Percentiles rank a stretch among this genome's conserved stretches.
Conservation (phyloP, 2,888 invertebrate species). For the Orthosia gothica region DNA sequence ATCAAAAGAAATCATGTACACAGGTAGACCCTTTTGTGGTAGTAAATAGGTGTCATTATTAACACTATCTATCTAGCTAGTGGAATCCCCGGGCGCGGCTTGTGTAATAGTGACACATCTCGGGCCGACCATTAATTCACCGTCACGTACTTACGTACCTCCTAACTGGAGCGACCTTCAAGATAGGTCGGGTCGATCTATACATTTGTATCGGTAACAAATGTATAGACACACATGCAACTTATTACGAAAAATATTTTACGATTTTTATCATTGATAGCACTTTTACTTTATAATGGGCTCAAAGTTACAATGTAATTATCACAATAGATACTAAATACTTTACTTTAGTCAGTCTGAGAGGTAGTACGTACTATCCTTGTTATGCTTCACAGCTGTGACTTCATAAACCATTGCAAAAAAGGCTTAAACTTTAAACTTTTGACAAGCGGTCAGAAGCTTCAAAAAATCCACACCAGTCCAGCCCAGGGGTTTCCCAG, state of each 20-base stretch:
- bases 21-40: conserved; percentile 11
- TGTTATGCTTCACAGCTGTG: neutral
- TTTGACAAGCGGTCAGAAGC: no score
- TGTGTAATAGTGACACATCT: conserved; percentile 20
- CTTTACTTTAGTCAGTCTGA: neutral
- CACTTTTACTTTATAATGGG: neutral
- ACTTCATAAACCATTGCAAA: neutral
- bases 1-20: conserved; percentile 1
- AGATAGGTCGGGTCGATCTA: neutral
- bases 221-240: neutral
- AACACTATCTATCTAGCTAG: conserved; percentile 25
- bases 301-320: neutral
- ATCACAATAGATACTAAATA: neutral
- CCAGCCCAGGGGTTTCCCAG: no score
- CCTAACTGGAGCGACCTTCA: conserved; percentile 27
- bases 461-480: no score
- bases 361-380: neutral
- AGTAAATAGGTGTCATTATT: conserved; percentile 42
- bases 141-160: conserved; percentile 38
- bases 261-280: neutral
- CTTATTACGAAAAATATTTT: neutral
- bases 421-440: no score
- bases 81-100: conserved; percentile 8
- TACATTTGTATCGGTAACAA: no score
- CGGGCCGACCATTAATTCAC: conserved; percentile 49